Percentiles rank a stretch among this genome's conserved stretches.
Conservation (phyloP, 2,888 invertebrate species). For the Heterodera filipjevi region DNA sequence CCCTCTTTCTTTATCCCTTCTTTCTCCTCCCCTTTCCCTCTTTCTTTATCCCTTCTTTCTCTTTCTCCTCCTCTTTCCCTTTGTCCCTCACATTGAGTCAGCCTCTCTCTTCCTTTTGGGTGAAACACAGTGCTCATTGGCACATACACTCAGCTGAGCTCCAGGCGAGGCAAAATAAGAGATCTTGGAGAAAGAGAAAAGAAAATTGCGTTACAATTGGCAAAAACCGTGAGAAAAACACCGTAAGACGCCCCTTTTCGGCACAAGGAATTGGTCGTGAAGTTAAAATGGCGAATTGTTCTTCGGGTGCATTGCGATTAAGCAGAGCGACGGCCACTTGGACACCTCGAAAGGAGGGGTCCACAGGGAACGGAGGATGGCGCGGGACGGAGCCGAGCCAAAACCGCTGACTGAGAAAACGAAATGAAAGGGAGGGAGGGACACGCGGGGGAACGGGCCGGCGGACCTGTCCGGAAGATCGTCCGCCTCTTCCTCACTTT, state of each 20-base stretch:
- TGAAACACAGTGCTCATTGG: slow-evolving; percentile 43
- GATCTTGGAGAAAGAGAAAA: neutral
- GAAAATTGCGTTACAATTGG: neutral
- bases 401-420: slow-evolving; percentile 7
- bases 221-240: slow-evolving; percentile 13
- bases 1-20: neutral
- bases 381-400: slow-evolving; percentile 17
- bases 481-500: slow-evolving; percentile 19
- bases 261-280: slow-evolving; percentile 45
- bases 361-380: slow-evolving; percentile 16
- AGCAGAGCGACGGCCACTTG: slow-evolving; percentile 22
- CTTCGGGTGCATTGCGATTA: slow-evolving; percentile 19
- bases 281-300: slow-evolving; percentile 36
- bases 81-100: neutral
- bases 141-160: slow-evolving; percentile 45
- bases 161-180: slow-evolving; percentile 29
- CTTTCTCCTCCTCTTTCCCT: neutral
- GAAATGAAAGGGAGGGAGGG: neutral
- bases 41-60: neutral
- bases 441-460: too few relatives aligned
- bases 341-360: slow-evolving; percentile 14
- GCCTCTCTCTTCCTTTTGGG: slow-evolving; percentile 31
- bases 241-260: slow-evolving; percentile 39
- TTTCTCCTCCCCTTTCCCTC: neutral
- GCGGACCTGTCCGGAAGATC: slow-evolving; percentile 12